Conservation (phyloP, 2,113 vertebrate genomes). For the Benthochromis sp. region DNA sequence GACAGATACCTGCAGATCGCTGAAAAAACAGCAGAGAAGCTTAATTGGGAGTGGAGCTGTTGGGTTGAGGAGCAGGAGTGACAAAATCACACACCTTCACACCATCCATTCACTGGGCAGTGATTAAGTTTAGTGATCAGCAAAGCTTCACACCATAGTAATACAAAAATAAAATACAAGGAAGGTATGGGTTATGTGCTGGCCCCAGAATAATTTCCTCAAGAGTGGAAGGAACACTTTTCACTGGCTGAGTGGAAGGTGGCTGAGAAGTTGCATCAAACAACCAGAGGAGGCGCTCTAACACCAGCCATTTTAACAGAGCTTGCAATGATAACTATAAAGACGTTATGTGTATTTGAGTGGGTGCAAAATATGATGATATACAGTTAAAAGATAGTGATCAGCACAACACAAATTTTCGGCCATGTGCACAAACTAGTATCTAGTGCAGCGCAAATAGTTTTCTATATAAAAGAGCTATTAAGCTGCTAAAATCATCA, state of each 20-base stretch:
- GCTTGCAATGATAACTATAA: background rate
- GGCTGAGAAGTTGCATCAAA: background rate
- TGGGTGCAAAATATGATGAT: background rate
- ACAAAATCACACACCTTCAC: background rate
- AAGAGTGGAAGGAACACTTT: background rate
- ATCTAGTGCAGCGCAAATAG: fast-evolving
- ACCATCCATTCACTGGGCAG: fast-evolving
- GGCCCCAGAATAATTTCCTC: fast-evolving
- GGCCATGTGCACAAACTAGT: background rate
- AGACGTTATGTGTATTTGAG: background rate
- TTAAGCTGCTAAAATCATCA: background rate
- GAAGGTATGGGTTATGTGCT: fast-evolving
- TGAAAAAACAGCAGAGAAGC: background rate
- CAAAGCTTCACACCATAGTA: background rate
- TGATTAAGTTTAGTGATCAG: fast-evolving
- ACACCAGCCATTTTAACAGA: background rate
- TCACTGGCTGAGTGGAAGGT: background rate
- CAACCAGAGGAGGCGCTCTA: background rate
- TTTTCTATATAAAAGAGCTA: fast-evolving
- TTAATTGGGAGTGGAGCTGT: background rate
- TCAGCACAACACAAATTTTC: background rate
- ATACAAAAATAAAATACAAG: fast-evolving
- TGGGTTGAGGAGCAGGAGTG: background rate
- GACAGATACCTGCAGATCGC: background rate
- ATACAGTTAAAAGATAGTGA: background rate